Percentiles rank a stretch among this genome's conserved stretches.
Conservation (phyloP, 2,113 vertebrate genomes). For the Gambusia holbrooki region DNA sequence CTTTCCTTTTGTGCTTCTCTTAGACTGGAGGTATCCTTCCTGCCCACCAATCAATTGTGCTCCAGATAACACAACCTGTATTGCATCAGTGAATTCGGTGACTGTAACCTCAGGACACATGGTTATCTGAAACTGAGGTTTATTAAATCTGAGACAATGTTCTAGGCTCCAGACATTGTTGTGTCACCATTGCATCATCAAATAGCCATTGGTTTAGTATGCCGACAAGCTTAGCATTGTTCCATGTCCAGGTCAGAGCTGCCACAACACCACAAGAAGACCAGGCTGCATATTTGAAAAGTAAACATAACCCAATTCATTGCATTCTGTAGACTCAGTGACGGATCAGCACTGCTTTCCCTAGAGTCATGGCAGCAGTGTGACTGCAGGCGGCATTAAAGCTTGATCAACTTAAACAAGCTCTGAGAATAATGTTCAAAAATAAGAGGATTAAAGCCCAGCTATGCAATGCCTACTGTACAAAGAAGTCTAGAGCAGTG, state of each 20-base stretch:
- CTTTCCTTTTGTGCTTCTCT: background rate
- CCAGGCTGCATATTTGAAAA: background rate
- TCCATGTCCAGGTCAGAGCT: background rate
- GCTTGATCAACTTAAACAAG: slow-evolving; percentile 6
- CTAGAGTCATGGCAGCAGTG: background rate
- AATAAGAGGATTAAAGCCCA: slow-evolving; percentile 19
- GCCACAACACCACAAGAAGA: background rate
- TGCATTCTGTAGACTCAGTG: background rate
- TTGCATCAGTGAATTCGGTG: background rate
- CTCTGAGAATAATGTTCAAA: slow-evolving; percentile 8
- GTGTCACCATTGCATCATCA: background rate
- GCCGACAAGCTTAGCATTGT: background rate
- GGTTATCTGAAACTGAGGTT: background rate
- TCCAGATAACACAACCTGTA: background rate
- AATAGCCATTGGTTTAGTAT: background rate
- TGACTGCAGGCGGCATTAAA: background rate
- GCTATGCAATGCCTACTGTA: background rate
- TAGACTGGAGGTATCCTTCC: background rate
- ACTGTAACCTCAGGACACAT: background rate
- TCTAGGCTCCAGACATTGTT: background rate
- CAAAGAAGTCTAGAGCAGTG: slow-evolving; percentile 30
- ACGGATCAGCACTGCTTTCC: background rate
- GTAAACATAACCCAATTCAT: background rate
- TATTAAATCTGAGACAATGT: background rate
- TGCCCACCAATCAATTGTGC: background rate